Evolutionary conservation across 2,113 vertebrate species (phyloP), one percentile per base, ranked within the genome.

Genomic region (Scortum barcoo): DNA sequence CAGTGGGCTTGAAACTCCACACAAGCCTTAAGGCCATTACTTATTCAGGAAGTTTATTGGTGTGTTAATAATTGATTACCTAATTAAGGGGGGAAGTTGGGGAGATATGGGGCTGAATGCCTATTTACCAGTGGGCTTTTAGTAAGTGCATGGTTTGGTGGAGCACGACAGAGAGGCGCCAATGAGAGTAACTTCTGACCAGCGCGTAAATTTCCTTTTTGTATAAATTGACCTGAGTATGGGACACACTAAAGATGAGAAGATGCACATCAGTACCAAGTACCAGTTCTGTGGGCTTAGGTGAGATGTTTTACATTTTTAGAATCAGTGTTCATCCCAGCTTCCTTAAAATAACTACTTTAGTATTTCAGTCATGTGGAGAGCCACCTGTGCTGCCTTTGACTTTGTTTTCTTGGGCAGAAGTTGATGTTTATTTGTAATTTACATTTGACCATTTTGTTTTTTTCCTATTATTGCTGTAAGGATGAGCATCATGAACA

Each of bases 41-140:
- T 94, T 93, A 94, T 94, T 94, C 92, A 93, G 91, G 92, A 93
- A 85, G 76, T 92, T 92, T 93, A 94, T 94, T 93, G 89, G 91
- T 88, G 86, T 92, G 92, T 94, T 91, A 94, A 94, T 94, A 94
- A 94, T 94, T 94, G 79, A 94, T 94, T 82, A 93, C 73, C 93
- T 91, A 93, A 94, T 94, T 94, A 94, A 86, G 86, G 90, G 78
- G 87, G 88, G 88, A 79, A 78, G 92, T 88, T 88, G 90, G 86
- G 90, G 89, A 81, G 92, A 84, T 90, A 82, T 26, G 88, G 90
- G 87, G 83, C 78, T 85, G 84, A 85, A 86, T 88, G 90, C 80
- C 87, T 94, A 92, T 94, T 94, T 93, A 93, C 92, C 89, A 93
- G 92, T 90, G 91, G 90, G 91, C 93, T 93, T 93, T 94, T 93